Percentiles rank a stretch among this genome's conserved stretches.
Conservation (phyloP, 1,140 invertebrate genomes). For the Euwallacea fornicatus region DNA sequence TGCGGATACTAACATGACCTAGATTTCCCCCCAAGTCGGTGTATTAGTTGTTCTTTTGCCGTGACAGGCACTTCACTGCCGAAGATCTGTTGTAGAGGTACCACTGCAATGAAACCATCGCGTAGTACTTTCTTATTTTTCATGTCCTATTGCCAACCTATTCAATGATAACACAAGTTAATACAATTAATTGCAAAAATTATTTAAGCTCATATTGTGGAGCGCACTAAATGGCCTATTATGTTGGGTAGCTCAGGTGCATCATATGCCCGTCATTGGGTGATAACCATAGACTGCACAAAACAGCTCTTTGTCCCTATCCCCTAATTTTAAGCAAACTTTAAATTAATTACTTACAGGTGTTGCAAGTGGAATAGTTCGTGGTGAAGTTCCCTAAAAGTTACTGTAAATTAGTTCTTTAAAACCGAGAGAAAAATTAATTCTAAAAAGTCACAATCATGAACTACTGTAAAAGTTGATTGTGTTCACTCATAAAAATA, state of each 20-base stretch:
- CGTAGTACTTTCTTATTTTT: conserved; percentile 27
- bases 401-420: too few relatives aligned
- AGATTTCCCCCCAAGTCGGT: conserved; percentile 38
- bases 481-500: too few relatives aligned
- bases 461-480: too few relatives aligned
- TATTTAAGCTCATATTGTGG: too few relatives aligned
- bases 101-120: conserved; percentile 1
- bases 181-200: too few relatives aligned
- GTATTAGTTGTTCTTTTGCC: conserved; percentile 41
- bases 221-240: too few relatives aligned
- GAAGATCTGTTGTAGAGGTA: conserved; percentile 11
- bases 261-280: background rate
- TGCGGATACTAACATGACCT: conserved; percentile 41
- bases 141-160: background rate
- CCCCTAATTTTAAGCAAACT: background rate
- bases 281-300: background rate
- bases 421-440: too few relatives aligned
- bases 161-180: background rate
- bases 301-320: background rate
- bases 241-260: background rate
- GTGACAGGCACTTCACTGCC: conserved; percentile 35
- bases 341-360: background rate
- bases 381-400: too few relatives aligned
- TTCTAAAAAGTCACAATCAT: too few relatives aligned
- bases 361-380: background rate